A percentile compares a stretch with the other conserved stretches of the same genome.
Evolutionary conservation across 2,113 vertebrate species (phyloP).

Genomic region (Aegithalos caudatus): DNA sequence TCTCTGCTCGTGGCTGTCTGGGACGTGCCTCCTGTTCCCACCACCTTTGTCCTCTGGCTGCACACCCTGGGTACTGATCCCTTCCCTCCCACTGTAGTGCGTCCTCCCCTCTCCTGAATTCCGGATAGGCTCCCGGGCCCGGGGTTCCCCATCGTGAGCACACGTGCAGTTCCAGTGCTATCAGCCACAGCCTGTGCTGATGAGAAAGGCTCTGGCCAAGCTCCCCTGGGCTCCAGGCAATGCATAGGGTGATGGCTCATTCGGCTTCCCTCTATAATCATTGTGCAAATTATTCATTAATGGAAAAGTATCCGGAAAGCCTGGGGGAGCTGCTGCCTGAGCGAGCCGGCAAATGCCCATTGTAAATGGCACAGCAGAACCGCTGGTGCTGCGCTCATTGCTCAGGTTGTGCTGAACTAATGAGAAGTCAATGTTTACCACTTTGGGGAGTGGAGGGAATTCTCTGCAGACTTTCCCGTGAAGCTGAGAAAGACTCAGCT

Average conservation of each 20-base stretch:
- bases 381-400: neutral
- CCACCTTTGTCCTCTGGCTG: neutral
- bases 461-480: neutral
- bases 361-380: neutral
- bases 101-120: neutral
- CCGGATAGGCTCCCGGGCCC: fast-evolving
- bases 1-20: neutral
- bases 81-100: fast-evolving
- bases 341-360: neutral
- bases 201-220: neutral
- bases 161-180: fast-evolving
- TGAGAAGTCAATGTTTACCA: neutral
- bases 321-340: neutral
- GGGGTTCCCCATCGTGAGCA: neutral
- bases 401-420: neutral
- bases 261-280: neutral
- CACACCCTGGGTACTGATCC: fast-evolving
- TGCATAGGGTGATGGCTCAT: neutral
- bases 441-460: neutral
- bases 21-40: neutral
- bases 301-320: neutral
- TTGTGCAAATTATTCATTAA: conserved; percentile 31
- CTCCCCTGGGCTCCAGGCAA: neutral
- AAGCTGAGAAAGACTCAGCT: neutral
- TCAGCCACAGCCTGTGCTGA: neutral